Evolutionary conservation across 2,797 vertebrate species (phyloP).

Genomic region (Macropodus opercularis): DNA sequence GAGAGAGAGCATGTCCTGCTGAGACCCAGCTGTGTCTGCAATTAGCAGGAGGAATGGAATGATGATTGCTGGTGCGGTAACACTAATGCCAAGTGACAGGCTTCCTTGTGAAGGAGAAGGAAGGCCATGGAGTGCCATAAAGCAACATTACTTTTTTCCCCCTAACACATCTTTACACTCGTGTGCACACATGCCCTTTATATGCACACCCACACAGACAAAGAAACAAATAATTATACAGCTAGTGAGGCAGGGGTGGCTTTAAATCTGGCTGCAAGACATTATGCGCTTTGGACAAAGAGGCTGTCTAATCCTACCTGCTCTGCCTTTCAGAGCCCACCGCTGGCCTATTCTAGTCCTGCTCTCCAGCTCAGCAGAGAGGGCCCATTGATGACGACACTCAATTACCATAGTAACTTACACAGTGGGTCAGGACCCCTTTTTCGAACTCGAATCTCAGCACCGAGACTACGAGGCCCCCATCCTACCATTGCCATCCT

Average conservation of each 20-base stretch:
- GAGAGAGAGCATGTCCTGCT: conserved; percentile 86
- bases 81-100: conserved; percentile 98
- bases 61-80: conserved; percentile 97
- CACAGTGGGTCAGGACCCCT: conserved; percentile 77
- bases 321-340: conserved; percentile 92
- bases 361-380: conserved; percentile 90
- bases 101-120: conserved; percentile 88
- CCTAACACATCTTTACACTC: conserved; percentile 42
- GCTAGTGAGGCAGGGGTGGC: conserved; percentile 84
- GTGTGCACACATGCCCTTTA: conserved; percentile 36
- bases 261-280: conserved; percentile 97
- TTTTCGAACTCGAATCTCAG: conserved; percentile 72
- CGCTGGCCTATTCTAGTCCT: conserved; percentile 91
- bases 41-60: conserved; percentile 99
- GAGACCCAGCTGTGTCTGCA: conserved; percentile 99
- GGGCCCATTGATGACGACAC: conserved; percentile 90
- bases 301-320: conserved; percentile 96
- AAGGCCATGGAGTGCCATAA: conserved; percentile 59
- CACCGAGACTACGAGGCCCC: conserved; percentile 38
- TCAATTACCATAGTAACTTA: conserved; percentile 99
- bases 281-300: conserved; percentile 97
- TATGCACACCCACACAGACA: conserved; percentile 35
- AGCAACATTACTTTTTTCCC: conserved; percentile 63
- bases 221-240: conserved; percentile 47
- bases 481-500: conserved; percentile 16